These are phyloP conservation scores for Chelonoidis abingdonii DNA, from an alignment of 2,113 vertebrate species.

Conservation along the genomic window DNA sequence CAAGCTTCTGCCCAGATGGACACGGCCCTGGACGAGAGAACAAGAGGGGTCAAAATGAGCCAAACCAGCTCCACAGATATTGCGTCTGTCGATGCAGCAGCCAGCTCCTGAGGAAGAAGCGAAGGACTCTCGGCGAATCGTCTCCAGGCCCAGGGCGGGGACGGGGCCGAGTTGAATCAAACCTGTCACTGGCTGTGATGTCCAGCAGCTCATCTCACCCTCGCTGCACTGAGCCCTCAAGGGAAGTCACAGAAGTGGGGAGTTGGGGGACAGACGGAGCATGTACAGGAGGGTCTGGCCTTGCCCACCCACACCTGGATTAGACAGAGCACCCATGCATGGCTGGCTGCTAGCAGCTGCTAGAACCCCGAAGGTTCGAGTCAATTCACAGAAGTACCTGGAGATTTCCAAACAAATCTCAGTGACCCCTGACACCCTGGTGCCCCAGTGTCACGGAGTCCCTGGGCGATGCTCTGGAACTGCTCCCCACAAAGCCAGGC, in stretches of 20 bases:
- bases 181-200: background rate
- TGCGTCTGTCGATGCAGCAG: accelerated
- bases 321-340: no score
- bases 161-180: background rate
- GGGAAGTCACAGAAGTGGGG: background rate
- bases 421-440: background rate
- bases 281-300: background rate
- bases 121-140: background rate
- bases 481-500: no score
- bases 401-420: background rate
- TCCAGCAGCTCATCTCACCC: background rate
- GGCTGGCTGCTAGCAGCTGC: background rate
- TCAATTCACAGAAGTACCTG: background rate
- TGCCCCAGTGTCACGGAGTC: no score
- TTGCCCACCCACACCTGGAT: background rate
- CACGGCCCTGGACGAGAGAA: background rate
- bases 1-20: no score
- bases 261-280: background rate
- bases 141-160: background rate
- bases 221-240: background rate
- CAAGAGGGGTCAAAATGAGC: accelerated
- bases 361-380: background rate
- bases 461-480: no score
- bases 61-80: background rate
- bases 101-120: no score